Conservation (phyloP, 92 coral and sea anemone species). For the Porites divaricata region DNA sequence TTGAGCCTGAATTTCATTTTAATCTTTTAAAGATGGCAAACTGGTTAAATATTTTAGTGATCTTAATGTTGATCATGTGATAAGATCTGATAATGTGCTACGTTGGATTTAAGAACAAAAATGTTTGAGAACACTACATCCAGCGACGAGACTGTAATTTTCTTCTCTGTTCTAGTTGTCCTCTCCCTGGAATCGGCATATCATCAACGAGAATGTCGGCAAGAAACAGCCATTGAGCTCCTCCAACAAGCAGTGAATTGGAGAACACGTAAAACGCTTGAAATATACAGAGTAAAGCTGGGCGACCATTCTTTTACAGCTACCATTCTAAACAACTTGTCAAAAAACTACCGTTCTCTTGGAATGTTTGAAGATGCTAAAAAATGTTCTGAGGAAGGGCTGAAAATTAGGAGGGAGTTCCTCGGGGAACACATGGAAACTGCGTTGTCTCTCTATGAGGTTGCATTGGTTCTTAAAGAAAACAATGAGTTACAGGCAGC, state of each 20-base stretch:
- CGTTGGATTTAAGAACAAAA: too few relatives aligned
- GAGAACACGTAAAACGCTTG: constrained; percentile 31
- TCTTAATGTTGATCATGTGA: too few relatives aligned
- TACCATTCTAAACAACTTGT: constrained; percentile 62
- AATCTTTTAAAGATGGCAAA: too few relatives aligned
- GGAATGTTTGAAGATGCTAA: constrained; percentile 35
- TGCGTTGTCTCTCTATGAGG: constrained; percentile 50
- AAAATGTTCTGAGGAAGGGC: constrained; percentile 41
- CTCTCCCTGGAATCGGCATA: constrained; percentile 1
- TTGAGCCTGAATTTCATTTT: too few relatives aligned
- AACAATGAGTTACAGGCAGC: constrained; percentile 44
- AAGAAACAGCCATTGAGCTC: too few relatives aligned
- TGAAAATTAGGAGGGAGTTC: constrained; percentile 48
- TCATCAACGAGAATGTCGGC: too few relatives aligned
- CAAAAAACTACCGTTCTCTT: constrained; percentile 47
- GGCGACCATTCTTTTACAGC: constrained; percentile 67
- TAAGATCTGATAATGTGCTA: too few relatives aligned
- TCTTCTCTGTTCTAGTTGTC: background rate
- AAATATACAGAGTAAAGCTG: constrained; percentile 38
- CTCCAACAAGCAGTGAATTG: constrained; percentile 26
- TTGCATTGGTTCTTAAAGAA: constrained; percentile 37
- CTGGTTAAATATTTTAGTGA: too few relatives aligned
- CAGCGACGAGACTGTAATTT: too few relatives aligned
- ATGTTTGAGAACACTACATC: too few relatives aligned
- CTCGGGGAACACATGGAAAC: constrained; percentile 61